phyloP scores from a whole-genome alignment of 64 coral and sea anemone species.

The Montipora sp. region DNA sequence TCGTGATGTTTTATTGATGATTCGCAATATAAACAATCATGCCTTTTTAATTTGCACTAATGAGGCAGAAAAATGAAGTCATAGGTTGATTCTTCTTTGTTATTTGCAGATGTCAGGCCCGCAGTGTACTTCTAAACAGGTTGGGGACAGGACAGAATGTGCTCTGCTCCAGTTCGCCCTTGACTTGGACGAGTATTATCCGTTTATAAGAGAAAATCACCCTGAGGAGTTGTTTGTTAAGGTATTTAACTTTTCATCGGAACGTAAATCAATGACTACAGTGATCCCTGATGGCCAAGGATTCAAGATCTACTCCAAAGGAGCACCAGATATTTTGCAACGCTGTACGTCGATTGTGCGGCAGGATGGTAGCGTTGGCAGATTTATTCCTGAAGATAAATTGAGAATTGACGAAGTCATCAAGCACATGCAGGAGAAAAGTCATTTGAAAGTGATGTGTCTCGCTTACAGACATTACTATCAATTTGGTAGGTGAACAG shows the following conservation, averaged over 20 bases:
- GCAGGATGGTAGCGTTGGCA: conserved; percentile 5
- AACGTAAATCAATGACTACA: conserved; percentile 63
- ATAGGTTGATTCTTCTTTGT: not conserved
- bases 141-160: conserved; percentile 68
- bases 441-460: conserved; percentile 74
- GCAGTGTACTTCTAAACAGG: conserved; percentile 8
- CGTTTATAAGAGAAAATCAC: conserved; percentile 38
- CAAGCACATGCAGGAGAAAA: conserved; percentile 43
- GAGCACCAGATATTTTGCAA: conserved; percentile 45
- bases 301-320: conserved; percentile 60
- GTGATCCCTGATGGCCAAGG: conserved; percentile 27
- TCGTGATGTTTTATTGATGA: too few relatives aligned
- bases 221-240: conserved; percentile 55
- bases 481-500: not conserved
- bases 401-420: conserved; percentile 8
- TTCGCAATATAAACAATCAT: too few relatives aligned
- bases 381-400: conserved; percentile 1
- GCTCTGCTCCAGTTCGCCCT: conserved; percentile 60
- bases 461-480: conserved; percentile 22
- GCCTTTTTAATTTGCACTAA: too few relatives aligned
- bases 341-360: conserved; percentile 37
- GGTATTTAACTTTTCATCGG: conserved; percentile 40
- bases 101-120: conserved; percentile 8
- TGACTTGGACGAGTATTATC: conserved; percentile 51
- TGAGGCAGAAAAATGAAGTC: too few relatives aligned